phyloP scores from a whole-genome alignment of 2,888 invertebrate genomes.

The Watsonalla cultraria region DNA sequence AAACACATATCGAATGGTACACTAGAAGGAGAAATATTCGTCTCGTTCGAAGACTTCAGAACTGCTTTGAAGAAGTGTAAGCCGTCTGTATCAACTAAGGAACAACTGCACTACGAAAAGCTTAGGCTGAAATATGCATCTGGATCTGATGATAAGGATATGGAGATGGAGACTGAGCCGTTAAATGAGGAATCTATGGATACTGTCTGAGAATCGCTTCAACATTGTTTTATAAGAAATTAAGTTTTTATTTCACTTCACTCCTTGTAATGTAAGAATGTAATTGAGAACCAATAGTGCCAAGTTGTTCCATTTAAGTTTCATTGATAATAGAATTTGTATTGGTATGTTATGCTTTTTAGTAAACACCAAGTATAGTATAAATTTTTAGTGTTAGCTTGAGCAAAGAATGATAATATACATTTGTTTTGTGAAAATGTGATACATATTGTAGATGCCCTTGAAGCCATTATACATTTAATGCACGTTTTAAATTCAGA shows the following conservation, averaged over 20 bases:
- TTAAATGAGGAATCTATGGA: conserved; percentile 73
- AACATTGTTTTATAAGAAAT: conserved; percentile 33
- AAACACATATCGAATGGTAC: conserved; percentile 82
- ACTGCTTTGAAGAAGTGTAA: conserved; percentile 87
- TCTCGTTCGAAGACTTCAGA: conserved; percentile 85
- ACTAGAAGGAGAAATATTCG: conserved; percentile 76
- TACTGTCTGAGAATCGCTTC: conserved; percentile 58
- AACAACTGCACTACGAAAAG: conserved; percentile 87
- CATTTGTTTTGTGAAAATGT: conserved; percentile 13
- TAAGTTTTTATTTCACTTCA: conserved; percentile 33
- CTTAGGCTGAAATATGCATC: conserved; percentile 83
- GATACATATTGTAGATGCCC: conserved; percentile 18
- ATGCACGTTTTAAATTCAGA: conserved; percentile 33
- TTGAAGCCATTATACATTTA: conserved; percentile 14
- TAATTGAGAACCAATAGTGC: conserved; percentile 50
- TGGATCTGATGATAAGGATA: conserved; percentile 67
- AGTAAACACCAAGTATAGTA: background rate
- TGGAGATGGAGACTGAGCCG: conserved; percentile 78
- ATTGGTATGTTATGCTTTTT: conserved; percentile 4
- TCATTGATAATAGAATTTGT: conserved; percentile 11
- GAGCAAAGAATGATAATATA: background rate
- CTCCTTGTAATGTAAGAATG: conserved; percentile 29
- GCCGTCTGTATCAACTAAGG: conserved; percentile 92
- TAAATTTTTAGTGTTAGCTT: background rate
- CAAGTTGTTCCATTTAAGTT: conserved; percentile 43